phyloP scores from a whole-genome alignment of 2,113 vertebrate genomes.

The Copsychus sechellarum region DNA sequence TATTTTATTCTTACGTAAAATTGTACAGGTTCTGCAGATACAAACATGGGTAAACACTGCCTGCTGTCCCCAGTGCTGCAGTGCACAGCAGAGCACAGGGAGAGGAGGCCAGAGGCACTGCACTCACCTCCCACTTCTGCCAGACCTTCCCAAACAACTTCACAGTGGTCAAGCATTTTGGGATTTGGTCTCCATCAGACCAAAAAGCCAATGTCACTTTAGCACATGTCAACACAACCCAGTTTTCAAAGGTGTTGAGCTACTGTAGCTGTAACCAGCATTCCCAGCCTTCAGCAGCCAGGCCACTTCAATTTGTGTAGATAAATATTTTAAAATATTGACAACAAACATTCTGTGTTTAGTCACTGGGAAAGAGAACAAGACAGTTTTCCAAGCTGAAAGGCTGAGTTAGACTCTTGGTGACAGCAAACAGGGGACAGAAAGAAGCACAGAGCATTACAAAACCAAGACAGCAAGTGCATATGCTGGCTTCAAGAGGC shows the following conservation, averaged over 20 bases:
- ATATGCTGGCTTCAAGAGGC: background rate
- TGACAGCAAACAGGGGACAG: background rate
- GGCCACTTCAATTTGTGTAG: background rate
- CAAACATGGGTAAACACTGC: slow-evolving; percentile 41
- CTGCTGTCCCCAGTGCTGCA: background rate
- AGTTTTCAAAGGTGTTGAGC: background rate
- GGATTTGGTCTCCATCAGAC: background rate
- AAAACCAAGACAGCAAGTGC: background rate
- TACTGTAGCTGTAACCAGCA: background rate
- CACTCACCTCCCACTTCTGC: background rate
- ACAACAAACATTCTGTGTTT: background rate
- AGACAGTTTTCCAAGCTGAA: background rate
- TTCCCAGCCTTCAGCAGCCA: background rate
- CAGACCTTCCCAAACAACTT: background rate
- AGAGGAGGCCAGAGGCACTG: background rate
- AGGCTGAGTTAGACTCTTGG: background rate
- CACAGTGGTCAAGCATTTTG: background rate
- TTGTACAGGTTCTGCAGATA: background rate
- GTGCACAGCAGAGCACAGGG: background rate
- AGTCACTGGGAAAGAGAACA: background rate
- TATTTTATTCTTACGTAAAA: slow-evolving; percentile 64
- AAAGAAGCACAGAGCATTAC: background rate
- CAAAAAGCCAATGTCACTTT: background rate
- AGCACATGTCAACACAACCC: background rate
- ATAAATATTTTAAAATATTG: slow-evolving; percentile 19